Conservation (phyloP, 2,797 vertebrate species). For the Acipenser ruthenus region DNA sequence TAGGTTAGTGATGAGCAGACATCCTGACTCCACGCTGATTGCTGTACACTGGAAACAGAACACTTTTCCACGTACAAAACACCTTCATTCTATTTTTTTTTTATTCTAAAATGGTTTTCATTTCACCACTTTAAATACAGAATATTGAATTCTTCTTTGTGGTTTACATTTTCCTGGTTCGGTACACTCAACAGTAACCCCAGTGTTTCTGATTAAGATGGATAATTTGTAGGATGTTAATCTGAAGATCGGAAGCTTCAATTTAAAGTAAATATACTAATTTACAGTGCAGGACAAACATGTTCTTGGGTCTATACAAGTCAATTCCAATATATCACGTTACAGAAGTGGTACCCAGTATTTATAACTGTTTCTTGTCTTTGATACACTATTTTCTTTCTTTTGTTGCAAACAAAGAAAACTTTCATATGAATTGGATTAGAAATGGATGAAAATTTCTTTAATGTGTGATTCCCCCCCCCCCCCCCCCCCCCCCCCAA, state of each 20-base stretch:
- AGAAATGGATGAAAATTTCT: too few species aligned
- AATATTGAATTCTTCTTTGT: constrained; percentile 17
- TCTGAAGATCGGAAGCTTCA: too few species aligned
- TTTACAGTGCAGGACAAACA: too few species aligned
- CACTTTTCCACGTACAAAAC: constrained; percentile 27
- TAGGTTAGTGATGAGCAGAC: constrained; percentile 54
- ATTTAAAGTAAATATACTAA: too few species aligned
- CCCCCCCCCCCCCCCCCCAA: too few species aligned
- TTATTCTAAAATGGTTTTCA: constrained; percentile 8
- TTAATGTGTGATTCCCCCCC: too few species aligned
- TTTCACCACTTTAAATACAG: neutral
- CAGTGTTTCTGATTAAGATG: neutral
- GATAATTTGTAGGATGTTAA: too few species aligned
- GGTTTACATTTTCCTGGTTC: neutral
- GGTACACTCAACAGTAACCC: constrained; percentile 2
- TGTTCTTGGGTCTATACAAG: too few species aligned
- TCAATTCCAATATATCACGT: too few species aligned
- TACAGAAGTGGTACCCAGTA: too few species aligned
- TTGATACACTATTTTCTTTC: constrained; percentile 67
- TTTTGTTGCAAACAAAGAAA: constrained; percentile 35
- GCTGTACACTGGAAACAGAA: constrained; percentile 34
- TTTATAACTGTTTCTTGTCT: constrained; percentile 28
- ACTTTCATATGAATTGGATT: too few species aligned
- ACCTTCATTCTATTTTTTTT: constrained; percentile 22
- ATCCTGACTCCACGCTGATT: constrained; percentile 55